Conservation (phyloP, 2,888 invertebrate genomes). For the Syrista parreyssii region DNA sequence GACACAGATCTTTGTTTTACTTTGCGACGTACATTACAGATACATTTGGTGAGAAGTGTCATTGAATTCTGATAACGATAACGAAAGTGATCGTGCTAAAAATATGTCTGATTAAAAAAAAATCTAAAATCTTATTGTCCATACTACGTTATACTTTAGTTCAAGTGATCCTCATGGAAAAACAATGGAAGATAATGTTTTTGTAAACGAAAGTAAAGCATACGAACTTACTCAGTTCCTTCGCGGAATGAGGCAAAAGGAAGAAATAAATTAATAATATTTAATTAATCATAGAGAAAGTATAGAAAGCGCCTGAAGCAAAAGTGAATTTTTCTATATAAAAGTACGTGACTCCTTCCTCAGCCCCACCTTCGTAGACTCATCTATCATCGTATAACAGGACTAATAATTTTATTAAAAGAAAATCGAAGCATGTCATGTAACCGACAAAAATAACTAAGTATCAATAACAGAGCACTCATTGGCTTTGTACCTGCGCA, state of each 20-base stretch:
- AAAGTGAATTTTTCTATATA: background rate
- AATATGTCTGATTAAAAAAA: background rate
- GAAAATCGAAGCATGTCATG: background rate
- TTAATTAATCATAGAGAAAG: background rate
- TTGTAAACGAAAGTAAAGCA: too few species aligned
- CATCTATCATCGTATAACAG: background rate
- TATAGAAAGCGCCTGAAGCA: background rate
- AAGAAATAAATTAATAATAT: background rate
- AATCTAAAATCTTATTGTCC: background rate
- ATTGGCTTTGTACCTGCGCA: background rate
- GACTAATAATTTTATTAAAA: background rate
- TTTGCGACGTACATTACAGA: background rate
- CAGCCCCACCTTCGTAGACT: background rate
- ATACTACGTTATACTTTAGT: background rate
- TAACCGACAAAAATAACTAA: background rate
- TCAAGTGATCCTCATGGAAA: background rate
- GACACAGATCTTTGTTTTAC: background rate
- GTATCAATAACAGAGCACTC: background rate
- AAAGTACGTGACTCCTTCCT: background rate
- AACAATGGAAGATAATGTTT: background rate
- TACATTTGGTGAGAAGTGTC: background rate
- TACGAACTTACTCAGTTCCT: background rate
- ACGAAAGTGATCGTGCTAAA: background rate
- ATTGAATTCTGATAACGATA: background rate
- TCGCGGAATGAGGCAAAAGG: background rate